phyloP scores from a whole-genome alignment of 1,140 invertebrate genomes.

The Drosophila takahashii region DNA sequence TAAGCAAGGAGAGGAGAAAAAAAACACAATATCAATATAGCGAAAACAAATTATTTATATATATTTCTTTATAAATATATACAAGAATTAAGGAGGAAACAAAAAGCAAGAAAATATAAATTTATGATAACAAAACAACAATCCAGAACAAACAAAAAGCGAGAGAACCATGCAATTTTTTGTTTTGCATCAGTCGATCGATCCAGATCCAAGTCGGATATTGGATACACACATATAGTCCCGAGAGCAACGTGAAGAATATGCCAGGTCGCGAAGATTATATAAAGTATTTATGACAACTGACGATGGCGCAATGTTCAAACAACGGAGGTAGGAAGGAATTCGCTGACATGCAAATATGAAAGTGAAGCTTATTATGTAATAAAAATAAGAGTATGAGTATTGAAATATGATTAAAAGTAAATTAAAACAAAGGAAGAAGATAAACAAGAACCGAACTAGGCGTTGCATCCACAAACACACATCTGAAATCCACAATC shows the following conservation, averaged over 20 bases:
- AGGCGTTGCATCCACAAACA: constrained; percentile 23
- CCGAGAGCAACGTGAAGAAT: constrained; percentile 15
- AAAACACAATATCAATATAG: constrained; percentile 52
- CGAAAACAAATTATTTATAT: constrained; percentile 52
- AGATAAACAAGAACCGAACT: constrained; percentile 20
- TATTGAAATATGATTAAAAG: constrained; percentile 68
- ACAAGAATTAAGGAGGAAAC: constrained; percentile 44
- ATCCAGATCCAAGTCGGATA: constrained; percentile 6
- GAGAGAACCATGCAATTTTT: constrained; percentile 38
- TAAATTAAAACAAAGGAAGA: constrained; percentile 44
- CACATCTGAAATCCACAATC: constrained; percentile 58
- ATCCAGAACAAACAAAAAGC: constrained; percentile 12
- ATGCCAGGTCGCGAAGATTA: constrained; percentile 4
- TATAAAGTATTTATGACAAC: constrained; percentile 31
- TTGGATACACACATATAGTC: background rate
- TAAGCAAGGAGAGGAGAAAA: constrained; percentile 51
- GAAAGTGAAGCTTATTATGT: constrained; percentile 67
- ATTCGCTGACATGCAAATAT: background rate
- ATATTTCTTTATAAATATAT: constrained; percentile 47
- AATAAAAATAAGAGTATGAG: constrained; percentile 74
- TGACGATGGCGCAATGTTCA: constrained; percentile 10
- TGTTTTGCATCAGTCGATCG: constrained; percentile 34
- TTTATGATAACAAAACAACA: constrained; percentile 30
- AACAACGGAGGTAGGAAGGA: constrained; percentile 11
- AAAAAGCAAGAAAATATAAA: constrained; percentile 26